These are phyloP conservation scores for Amblyopsis hoosieri DNA, from an alignment of 2,797 vertebrate genomes.

Conservation along the genomic window DNA sequence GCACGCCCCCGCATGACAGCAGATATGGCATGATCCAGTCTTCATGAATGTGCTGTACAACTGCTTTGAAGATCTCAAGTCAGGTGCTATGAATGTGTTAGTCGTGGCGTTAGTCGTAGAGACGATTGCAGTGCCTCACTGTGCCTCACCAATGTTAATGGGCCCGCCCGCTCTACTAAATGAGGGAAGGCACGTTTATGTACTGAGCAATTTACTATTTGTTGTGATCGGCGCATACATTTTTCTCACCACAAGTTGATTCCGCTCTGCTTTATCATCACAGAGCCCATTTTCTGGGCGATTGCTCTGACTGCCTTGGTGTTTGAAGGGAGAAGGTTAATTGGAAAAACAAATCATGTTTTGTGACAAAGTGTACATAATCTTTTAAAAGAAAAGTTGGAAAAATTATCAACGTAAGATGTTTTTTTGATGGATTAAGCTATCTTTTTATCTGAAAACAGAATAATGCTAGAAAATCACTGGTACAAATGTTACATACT, in stretches of 20 bases:
- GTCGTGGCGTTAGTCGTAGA: constrained; percentile 22
- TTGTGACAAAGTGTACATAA: constrained; percentile 79
- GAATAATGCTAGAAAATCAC: constrained; percentile 60
- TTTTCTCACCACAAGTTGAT: constrained; percentile 37
- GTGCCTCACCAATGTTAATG: constrained; percentile 14
- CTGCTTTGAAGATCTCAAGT: constrained; percentile 47
- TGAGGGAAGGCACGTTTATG: constrained; percentile 35
- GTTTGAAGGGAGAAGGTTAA: constrained; percentile 46
- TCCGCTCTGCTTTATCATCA: constrained; percentile 34
- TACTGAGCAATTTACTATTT: constrained; percentile 36
- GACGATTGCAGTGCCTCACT: constrained; percentile 57
- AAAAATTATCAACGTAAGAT: constrained; percentile 40
- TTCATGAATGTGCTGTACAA: constrained; percentile 62
- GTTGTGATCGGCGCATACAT: constrained; percentile 44
- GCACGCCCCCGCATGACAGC: constrained; percentile 70
- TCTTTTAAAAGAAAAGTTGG: constrained; percentile 67
- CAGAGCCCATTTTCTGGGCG: constrained; percentile 38
- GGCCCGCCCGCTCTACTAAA: constrained; percentile 51
- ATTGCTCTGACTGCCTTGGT: constrained; percentile 41
- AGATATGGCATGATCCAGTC: constrained; percentile 62
- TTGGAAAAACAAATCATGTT: constrained; percentile 64
- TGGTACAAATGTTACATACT: constrained; percentile 65
- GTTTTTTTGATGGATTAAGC: constrained; percentile 29
- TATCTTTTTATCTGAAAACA: constrained; percentile 74
- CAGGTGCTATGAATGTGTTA: constrained; percentile 74